Base-by-base conservation (phyloP, 2,797 vertebrate genomes). In the Eulemur rubriventer region DNA sequence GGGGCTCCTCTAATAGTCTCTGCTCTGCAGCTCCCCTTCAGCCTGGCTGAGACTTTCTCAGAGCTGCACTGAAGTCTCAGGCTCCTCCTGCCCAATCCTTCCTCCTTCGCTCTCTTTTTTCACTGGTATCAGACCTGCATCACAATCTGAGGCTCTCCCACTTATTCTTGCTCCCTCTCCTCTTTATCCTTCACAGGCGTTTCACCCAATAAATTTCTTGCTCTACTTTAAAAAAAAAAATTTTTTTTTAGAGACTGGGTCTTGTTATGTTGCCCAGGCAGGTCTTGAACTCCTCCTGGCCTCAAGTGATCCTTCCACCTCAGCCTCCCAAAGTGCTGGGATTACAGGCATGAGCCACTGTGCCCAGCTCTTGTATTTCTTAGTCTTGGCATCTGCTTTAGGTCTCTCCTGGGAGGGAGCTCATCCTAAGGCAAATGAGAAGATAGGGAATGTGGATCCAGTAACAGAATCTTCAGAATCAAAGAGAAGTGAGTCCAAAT, bases 401-500 rank as follows among this genome's bases (percentile, higher is more conserved):
- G 69, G 52, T 94, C 28, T 94, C n/a, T 88, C 26, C n/a, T 70
- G n/a, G 35, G 28, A 85, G 35, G 26, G 50, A 85, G 79, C 20
- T 89, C 65, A 78, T 80, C 90, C 59, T 80, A 79, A 96, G 63
- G 33, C 80, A 92, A 88, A 67, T 35, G 33, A 96, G 73, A 69
- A 93, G 26, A 28, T n/a, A 61, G 69, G 22, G 35, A 78, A 50
- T 76, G 11, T 78, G 33, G 52, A 30, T 69, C 59, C 35, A 88
- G 46, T 72, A 63, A 88, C 11, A 73, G 84, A 80, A 63, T 92
- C 87, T 48, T 94, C 35, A 80, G 26, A 65, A 59, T 81, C 35
- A 70, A 85, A 69, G 38, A 81, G 11, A 18, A 94, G 17, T 48
- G 38, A 92, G 46, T 72, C 43, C 83, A 72, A 90, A 63, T 76